These are phyloP conservation scores for Tachycineta bicolor DNA, from an alignment of 2,113 vertebrate species.

Conservation along the genomic window DNA sequence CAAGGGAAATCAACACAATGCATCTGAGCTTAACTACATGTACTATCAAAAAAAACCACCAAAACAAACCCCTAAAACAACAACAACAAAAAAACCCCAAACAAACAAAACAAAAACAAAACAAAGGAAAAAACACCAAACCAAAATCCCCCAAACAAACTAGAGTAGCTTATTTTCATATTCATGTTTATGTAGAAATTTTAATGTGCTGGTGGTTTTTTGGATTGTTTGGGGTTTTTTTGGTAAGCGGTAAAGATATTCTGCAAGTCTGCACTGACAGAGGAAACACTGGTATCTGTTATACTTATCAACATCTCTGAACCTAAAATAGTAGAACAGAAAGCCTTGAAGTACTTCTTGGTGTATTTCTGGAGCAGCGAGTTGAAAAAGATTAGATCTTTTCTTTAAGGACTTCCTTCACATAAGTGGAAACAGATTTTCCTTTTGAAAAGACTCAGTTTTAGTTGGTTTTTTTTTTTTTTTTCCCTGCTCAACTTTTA, in stretches of 20 bases:
- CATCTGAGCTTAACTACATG: not conserved
- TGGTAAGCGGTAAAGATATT: not conserved
- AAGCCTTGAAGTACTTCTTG: constrained; percentile 4
- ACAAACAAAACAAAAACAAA: no score
- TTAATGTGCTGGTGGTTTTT: not conserved
- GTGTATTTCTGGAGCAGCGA: constrained; percentile 21
- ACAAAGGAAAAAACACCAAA: no score
- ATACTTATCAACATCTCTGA: not conserved
- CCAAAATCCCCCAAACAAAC: not conserved
- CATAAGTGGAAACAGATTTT: constrained; percentile 30
- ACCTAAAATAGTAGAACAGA: constrained; percentile 27
- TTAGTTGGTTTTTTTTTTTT: no score
- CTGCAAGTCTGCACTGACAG: not conserved
- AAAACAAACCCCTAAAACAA: no score
- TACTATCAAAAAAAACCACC: not conserved
- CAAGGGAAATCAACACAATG: not conserved
- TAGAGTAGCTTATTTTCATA: not conserved
- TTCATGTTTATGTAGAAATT: not conserved
- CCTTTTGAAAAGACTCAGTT: not conserved
- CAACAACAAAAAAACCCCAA: not conserved
- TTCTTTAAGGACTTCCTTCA: not conserved
- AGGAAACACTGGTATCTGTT: not conserved
- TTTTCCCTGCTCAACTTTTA: not conserved
- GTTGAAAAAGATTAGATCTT: not conserved
- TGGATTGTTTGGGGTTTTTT: not conserved